Base-by-base conservation (phyloP, 2,888 invertebrate species). In the Hydrotaea cyrtoneurina region DNA sequence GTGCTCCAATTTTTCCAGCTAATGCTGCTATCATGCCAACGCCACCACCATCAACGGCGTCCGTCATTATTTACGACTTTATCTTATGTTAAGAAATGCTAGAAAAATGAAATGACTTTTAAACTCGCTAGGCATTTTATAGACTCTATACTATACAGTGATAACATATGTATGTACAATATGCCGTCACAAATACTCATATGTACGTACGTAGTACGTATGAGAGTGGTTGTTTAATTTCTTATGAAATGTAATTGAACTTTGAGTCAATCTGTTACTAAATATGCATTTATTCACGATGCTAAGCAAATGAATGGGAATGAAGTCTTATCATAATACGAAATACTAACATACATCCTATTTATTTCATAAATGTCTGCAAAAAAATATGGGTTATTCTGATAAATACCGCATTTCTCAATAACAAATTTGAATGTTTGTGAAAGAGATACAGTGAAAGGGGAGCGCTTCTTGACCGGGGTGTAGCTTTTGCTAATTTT, bases 1-100 rank as follows among this genome's bases (percentile, higher is more conserved):
- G 93, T 0, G 94, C 94, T 0, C 95, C 95, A 69, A 95, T 90
- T 0, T 92, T 55, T 31, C 88, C 87, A 0, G 95, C 94, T 3
- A 94, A 77, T 36, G 77, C 85, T 13, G 82, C 77, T 55, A 89
- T 77, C 0, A 87, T 59, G 11, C 36, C 59, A 21, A 62, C 77
- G 39, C 66, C 73, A n/a, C 26, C 76, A 19, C 53, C 73, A 2
- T 36, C 73, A 55, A 19, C 31, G 46, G 75, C 57, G 4, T 75
- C 80, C n/a, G 26, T 71, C 85, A 74, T 50, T 69, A 26, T 53
- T 57, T 17, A 43, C 73, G 26, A 78, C 39, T 2, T 77, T 55
- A 62, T 43, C 73, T 80, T 71, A 23, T 23, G 11, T 43, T 53
- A 50, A 53, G 66, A 78, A 73, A 17, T 69, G 53, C 59, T 66